Evolutionary conservation across 2,113 vertebrate species (phyloP).

Genomic region (Nestor notabilis): DNA sequence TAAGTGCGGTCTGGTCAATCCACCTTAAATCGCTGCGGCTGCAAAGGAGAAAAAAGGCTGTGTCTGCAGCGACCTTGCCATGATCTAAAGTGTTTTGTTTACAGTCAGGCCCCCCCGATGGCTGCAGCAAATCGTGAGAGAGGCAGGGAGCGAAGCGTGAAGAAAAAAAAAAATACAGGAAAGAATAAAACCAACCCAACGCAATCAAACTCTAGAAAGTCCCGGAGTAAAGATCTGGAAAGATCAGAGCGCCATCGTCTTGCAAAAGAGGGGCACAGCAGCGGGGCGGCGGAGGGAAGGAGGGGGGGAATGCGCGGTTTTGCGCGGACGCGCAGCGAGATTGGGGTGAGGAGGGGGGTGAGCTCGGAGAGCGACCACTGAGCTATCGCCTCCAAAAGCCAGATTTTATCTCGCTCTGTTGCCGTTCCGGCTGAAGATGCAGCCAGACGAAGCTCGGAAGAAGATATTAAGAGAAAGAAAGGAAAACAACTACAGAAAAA

Average conservation of each 20-base stretch:
- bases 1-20: background rate
- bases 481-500: background rate
- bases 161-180: background rate
- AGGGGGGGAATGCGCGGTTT: background rate
- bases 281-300: background rate
- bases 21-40: constrained; percentile 71
- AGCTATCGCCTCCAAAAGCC: fast-evolving
- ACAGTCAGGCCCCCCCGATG: constrained; percentile 64
- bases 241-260: constrained; percentile 63
- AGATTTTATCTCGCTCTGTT: background rate
- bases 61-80: constrained; percentile 67
- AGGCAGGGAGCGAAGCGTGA: constrained; percentile 38
- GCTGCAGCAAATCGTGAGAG: constrained; percentile 49
- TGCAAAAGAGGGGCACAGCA: background rate
- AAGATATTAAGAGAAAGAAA: background rate
- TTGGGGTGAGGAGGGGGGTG: background rate
- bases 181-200: background rate
- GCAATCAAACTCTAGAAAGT: background rate
- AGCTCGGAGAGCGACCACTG: background rate
- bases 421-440: background rate
- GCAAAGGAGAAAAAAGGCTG: constrained; percentile 28
- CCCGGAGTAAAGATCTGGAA: background rate
- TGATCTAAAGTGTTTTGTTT: constrained; percentile 76
- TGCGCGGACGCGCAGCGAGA: background rate
- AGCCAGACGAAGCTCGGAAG: background rate